phyloP scores from a whole-genome alignment of 2,888 invertebrate species.

The Eretmocerus hayati region DNA sequence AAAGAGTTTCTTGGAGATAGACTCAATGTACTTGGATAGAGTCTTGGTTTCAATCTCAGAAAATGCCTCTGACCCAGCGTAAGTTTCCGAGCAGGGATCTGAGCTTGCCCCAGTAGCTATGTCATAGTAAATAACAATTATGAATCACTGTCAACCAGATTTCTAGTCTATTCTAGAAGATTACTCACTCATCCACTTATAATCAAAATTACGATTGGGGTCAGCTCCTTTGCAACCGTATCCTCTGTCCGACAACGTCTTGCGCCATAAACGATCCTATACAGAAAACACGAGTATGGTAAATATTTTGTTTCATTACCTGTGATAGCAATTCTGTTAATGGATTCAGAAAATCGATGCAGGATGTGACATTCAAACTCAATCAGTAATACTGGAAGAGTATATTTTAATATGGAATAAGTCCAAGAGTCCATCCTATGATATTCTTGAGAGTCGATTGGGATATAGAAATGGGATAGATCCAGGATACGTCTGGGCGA shows the following conservation, averaged over 20 bases:
- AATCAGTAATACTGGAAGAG: not conserved
- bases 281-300: constrained; percentile 16
- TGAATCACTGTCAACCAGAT: not conserved
- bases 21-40: constrained; percentile 51
- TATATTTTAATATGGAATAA: too few species aligned
- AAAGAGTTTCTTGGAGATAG: constrained; percentile 50
- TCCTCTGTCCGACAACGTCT: constrained; percentile 12
- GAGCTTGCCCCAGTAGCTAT: constrained; percentile 52
- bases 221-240: constrained; percentile 58
- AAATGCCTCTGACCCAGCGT: constrained; percentile 61
- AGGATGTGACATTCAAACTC: too few species aligned
- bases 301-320: not conserved
- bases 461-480: too few species aligned
- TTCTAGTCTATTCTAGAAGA: not conserved
- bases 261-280: constrained; percentile 60
- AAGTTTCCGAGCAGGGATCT: constrained; percentile 56
- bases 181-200: constrained; percentile 56
- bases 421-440: too few species aligned
- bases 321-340: too few species aligned
- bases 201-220: constrained; percentile 71
- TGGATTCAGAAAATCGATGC: too few species aligned
- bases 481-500: too few species aligned
- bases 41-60: constrained; percentile 62
- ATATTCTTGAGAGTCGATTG: too few species aligned
- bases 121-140: too few species aligned